Evolutionary conservation across 2,113 vertebrate species (phyloP).

Genomic region (Hippocampus mohnikei): DNA sequence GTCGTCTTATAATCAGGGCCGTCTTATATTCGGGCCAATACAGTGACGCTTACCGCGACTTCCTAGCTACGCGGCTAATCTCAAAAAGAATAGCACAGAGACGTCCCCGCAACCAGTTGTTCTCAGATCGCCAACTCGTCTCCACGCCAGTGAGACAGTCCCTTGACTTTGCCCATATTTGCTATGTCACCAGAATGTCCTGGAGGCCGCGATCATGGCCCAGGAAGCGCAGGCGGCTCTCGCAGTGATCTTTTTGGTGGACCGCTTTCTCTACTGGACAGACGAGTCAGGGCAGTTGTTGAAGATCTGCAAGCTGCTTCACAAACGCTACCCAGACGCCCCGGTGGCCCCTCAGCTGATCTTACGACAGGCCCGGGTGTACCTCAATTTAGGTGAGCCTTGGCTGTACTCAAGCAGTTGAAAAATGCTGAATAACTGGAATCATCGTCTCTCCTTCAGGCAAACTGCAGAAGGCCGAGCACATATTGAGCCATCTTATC

Average conservation of each 20-base stretch:
- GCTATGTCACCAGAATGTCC: slow-evolving; percentile 63
- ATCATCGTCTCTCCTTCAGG: slow-evolving; percentile 64
- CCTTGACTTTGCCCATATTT: neutral
- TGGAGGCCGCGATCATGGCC: slow-evolving; percentile 77
- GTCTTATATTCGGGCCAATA: no score
- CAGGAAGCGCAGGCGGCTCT: slow-evolving; percentile 67
- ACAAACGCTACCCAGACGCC: slow-evolving; percentile 66
- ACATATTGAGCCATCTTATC: slow-evolving; percentile 88
- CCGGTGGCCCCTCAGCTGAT: slow-evolving; percentile 88
- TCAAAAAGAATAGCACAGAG: no score
- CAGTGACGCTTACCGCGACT: no score
- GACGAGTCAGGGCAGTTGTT: slow-evolving; percentile 81
- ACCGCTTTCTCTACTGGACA: slow-evolving; percentile 86
- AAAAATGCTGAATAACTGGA: neutral
- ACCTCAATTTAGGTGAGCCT: slow-evolving; percentile 78
- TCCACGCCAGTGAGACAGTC: no score
- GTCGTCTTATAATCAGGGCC: no score
- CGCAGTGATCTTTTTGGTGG: slow-evolving; percentile 80
- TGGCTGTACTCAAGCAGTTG: no score
- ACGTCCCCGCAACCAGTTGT: no score
- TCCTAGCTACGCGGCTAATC: no score
- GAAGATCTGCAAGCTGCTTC: slow-evolving; percentile 77
- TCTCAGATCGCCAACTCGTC: no score
- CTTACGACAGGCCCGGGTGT: slow-evolving; percentile 86
- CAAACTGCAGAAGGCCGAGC: slow-evolving; percentile 90